Base-by-base conservation (phyloP, 2,888 invertebrate species). In the Sesia apiformis region DNA sequence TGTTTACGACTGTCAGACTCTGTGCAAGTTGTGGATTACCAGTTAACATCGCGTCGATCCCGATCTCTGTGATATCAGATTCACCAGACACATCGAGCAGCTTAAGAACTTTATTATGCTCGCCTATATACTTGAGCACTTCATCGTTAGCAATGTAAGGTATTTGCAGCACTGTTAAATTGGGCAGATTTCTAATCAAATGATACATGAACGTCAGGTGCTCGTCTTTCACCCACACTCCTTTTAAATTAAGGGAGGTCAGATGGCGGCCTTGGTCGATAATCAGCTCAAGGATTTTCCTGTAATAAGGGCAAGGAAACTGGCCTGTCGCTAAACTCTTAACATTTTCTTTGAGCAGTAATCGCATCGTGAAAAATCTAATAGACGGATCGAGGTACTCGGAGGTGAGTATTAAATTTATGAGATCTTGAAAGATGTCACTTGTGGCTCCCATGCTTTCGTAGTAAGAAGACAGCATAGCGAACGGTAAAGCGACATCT, bases 191-290 rank as follows among this genome's bases (percentile, higher is more conserved):
- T 62, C 90, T 86, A 4, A 94, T 85, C 40, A 93, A 76, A 40
- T 91, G 84, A 58, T 91, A 92, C 82, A 94, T 87, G 6, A 92
- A 86, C 56, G 90, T 79, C 66, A 93, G 89, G 63, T 93, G 91
- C 60, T 94, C 93, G 53, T 93, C 93, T 74, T 93, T 92, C 49
- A 93, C 92, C 94, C 94, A 94, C 41, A 94, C 92, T 7, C 94
- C 94, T 82, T 93, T 94, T 56, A 94, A 78, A 76, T 94, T 93
- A 53, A 94, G 88, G 42, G 91, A 79, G 51, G 92, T 91, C 62
- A 94, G 68, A 40, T 93, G 92, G 4, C 84, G 90, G 4, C 94
- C 94, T 76, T 92, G 92, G 38, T 90, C 90, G 4, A 89, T 85
- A 65, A 94, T 92, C 60, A 92, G 90, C 75, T 93, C 91, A 65